Conservation (phyloP, 2,888 invertebrate genomes). For the Thyatira batis region DNA sequence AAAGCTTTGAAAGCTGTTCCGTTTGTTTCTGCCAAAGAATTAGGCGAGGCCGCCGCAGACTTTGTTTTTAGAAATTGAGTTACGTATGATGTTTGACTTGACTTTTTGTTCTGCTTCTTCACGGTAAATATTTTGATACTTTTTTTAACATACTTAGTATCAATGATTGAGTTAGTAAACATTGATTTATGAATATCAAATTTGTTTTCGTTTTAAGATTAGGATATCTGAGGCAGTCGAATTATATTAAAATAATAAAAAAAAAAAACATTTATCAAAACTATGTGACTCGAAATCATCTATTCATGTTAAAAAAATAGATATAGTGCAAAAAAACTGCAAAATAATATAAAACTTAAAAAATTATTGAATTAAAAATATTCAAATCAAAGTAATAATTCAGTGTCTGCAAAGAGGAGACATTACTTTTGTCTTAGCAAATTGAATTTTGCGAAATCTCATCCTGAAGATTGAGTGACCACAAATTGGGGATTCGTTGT, state of each 20-base stretch:
- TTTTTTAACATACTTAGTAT: not conserved
- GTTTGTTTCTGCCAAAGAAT: constrained; percentile 32
- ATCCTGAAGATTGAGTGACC: constrained; percentile 75
- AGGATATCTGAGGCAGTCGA: no score
- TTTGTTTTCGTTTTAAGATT: no score
- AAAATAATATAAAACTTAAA: constrained; percentile 1
- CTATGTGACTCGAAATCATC: no score
- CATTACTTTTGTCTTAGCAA: constrained; percentile 74
- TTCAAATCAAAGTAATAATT: constrained; percentile 40
- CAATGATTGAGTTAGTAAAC: no score
- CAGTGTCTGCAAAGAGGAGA: constrained; percentile 46
- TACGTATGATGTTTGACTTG: constrained; percentile 9
- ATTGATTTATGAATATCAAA: no score
- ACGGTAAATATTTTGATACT: not conserved
- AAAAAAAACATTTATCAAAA: no score
- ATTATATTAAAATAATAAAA: no score
- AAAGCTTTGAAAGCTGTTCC: constrained; percentile 37
- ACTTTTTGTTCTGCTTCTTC: constrained; percentile 15
- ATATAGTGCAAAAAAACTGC: no score
- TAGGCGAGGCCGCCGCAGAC: constrained; percentile 10
- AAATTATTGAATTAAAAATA: constrained; percentile 28
- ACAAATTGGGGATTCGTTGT: constrained; percentile 79
- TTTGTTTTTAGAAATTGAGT: constrained; percentile 8
- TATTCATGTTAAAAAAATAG: no score
- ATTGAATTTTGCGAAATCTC: constrained; percentile 74